phyloP scores from a whole-genome alignment of 2,797 vertebrate genomes.

The Botia kubotai region DNA sequence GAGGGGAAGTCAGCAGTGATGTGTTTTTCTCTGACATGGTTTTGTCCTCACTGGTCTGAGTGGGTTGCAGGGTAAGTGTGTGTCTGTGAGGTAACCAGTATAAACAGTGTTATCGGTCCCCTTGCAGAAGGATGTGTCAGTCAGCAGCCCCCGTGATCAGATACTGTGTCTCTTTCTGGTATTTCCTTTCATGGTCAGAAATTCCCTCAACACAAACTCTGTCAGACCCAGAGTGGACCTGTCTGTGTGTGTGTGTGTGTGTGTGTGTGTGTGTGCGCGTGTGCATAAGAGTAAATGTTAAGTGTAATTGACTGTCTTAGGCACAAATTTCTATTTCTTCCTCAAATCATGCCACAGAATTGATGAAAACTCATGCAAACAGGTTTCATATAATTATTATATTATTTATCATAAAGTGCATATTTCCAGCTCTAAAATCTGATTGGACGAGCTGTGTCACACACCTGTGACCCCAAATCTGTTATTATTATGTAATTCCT shows the following conservation, averaged over 20 bases:
- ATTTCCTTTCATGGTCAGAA: background rate
- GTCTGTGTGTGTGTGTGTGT: background rate
- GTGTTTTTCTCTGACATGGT: too few relatives aligned
- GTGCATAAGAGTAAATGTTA: background rate
- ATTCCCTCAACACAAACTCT: background rate
- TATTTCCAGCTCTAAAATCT: too few relatives aligned
- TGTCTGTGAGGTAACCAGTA: conserved; percentile 20
- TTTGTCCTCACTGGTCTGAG: conserved; percentile 30
- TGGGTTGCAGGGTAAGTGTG: conserved; percentile 52
- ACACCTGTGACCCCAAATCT: too few relatives aligned
- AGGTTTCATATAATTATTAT: too few relatives aligned
- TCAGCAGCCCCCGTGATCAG: background rate
- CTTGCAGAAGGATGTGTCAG: conserved; percentile 19
- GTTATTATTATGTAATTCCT: too few relatives aligned
- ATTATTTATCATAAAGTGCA: too few relatives aligned
- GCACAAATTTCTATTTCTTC: too few relatives aligned
- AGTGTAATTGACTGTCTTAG: too few relatives aligned
- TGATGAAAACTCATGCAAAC: too few relatives aligned
- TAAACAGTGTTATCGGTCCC: background rate
- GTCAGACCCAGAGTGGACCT: background rate
- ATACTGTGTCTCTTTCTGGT: background rate
- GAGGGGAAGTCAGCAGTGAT: too few relatives aligned
- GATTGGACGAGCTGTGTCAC: too few relatives aligned
- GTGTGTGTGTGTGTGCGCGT: background rate
- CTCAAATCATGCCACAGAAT: too few relatives aligned